Evolutionary conservation across 2,797 vertebrate species (phyloP), one percentile per base, ranked within the genome.

Genomic region (Epinephelus malabaricus): DNA sequence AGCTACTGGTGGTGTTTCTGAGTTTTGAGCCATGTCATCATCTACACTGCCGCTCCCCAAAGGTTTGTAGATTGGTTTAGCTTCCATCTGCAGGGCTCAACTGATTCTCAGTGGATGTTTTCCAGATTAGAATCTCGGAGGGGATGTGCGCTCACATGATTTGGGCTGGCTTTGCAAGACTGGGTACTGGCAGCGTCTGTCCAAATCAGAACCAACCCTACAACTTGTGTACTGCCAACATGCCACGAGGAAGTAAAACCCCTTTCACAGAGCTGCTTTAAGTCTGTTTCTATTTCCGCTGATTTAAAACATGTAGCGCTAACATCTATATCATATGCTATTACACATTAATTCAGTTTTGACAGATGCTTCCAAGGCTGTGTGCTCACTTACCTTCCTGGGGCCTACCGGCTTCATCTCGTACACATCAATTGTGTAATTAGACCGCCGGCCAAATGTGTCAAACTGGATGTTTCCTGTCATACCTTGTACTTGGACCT

Each of bases 381-480:
- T 18, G 19, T 21, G 69, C 51, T 76, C 74, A 87, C 97, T 95
- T 92, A 99, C 98, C 97, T 95, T 99, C 83, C 97, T 94, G 69
- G 96, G 95, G 45, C 98, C 98, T 68, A 94, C 92, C 0, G 95
- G 84, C 92, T 97, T 98, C 96, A 98, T 97, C 94, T 99, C 98
- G 49, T 99, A 99, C 66, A 99, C 97, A 89, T 99, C 97, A n/a
- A 99, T 97, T 15, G 97, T 98, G 91, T 97, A 99, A 96, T 99
- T 99, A 86, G 97, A 95, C 86, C 98, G 97, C 56, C 98, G 95
- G 53, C 98, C 98, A 3, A 98, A 99, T 23, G 97, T 98, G 93
- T 99, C 98, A 12, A 99, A 99, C 88, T 99, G 98, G 91, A 99
- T 97, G 89, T 99, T 99, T 90, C 98, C 98, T 56, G 98, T 99